Percentiles rank a stretch among this genome's conserved stretches.
These are phyloP conservation scores for Stegophylla sp. DNA, from an alignment of 2,888 invertebrate genomes.

Conservation along the genomic window DNA sequence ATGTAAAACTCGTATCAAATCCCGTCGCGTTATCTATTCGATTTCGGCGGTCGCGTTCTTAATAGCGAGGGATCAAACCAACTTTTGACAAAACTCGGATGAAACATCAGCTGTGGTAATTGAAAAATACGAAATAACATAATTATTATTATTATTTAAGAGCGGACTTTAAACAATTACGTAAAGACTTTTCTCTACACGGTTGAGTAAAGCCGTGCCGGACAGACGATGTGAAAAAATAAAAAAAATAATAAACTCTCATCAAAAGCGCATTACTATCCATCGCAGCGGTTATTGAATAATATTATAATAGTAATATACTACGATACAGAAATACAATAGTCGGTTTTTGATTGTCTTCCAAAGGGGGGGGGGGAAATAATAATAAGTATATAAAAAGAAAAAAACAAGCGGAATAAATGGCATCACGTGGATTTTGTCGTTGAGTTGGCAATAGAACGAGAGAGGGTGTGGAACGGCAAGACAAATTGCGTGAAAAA, in stretches of 20 bases:
- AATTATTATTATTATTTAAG: conserved; percentile 5
- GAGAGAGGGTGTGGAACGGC: neutral
- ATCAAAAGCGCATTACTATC: conserved; percentile 37
- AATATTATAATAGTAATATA: conserved; percentile 16
- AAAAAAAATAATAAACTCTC: conserved; percentile 6
- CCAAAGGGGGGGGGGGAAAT: conserved; percentile 24
- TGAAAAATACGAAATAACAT: conserved; percentile 34
- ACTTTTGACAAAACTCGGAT: conserved; percentile 39
- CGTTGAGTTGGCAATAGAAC: conserved; percentile 35
- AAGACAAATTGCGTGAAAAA: conserved; percentile 56
- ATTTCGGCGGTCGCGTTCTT: conserved; percentile 23
- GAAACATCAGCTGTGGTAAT: conserved; percentile 34
- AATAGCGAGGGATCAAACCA: conserved; percentile 39
- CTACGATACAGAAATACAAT: conserved; percentile 17
- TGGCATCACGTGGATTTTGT: neutral
- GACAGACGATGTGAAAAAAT: neutral
- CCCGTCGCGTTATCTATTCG: conserved; percentile 30
- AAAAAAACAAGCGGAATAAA: neutral
- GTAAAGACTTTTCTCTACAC: neutral
- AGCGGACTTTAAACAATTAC: neutral
- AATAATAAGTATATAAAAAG: conserved; percentile 8
- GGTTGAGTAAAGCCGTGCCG: conserved; percentile 8
- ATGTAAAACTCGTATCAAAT: neutral
- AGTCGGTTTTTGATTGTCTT: conserved; percentile 31
- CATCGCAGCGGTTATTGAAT: neutral